Base-by-base conservation (phyloP, 2,888 invertebrate species). In the Zootermopsis nevadensis region DNA sequence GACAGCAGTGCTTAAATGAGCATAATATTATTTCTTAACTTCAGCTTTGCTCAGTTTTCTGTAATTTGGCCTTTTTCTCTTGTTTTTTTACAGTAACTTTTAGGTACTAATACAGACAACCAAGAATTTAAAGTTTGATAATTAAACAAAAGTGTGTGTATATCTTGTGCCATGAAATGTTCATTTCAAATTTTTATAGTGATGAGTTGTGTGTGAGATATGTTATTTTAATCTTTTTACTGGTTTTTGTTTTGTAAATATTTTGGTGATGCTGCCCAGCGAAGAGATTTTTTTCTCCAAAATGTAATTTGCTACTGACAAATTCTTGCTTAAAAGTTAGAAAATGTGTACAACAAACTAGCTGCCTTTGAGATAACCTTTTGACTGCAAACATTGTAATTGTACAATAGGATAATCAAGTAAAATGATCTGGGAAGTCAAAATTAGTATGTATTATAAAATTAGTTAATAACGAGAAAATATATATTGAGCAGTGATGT, bases 401-500 rank as follows among this genome's bases (percentile, higher is more conserved):
- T 69, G 33, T 69, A 69, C 69, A 69, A 31, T 69, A 60, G 15
- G 69, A 4, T 69, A 33, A 31, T 33, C 0, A 19, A 69, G 69
- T 69, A 69, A 69, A 22, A 30, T 69, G 10, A 33, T 22, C 31
- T 69, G 19, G 6, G 6, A n/a, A 19, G 8, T 69, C 19, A 69
- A 69, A 69, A 69, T 69, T 69, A n/a, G 15, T 6, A 69, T 33
- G 33, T 31, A 69, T 22, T 69, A 33, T 69, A 30, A 67, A 4
- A 69, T 27, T 69, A 33, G 6, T 1, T 69, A 33, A 69, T 31
- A 33, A 33, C 33, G 69, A 69, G 33, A 33, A 69, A 31, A 69
- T 69, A 69, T 69, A 69, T 69, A 69, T 33, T 69, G 69, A 69
- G 69, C 69, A 69, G 24, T 31, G 69, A 69, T 69, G 33, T 69